phyloP scores from a whole-genome alignment of 2,888 invertebrate genomes.

The Halictus ligatus region DNA sequence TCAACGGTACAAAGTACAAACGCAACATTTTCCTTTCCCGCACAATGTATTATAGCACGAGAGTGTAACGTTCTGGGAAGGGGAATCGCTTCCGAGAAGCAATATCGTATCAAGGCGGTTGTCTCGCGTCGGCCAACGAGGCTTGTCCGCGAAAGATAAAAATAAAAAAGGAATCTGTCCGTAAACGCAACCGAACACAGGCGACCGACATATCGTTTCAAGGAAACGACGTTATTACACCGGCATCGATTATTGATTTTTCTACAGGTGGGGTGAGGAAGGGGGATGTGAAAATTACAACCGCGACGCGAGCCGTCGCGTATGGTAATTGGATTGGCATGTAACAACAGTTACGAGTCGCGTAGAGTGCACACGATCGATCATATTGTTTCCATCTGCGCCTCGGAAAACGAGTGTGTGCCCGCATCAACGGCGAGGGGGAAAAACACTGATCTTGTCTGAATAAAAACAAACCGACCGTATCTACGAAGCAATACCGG shows the following conservation, averaged over 20 bases:
- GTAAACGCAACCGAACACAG: conserved; percentile 29
- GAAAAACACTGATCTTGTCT: conserved; percentile 3
- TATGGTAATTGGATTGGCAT: conserved; percentile 31
- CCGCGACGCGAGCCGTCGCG: conserved; percentile 19
- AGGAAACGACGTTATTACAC: conserved; percentile 42
- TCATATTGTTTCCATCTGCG: not conserved
- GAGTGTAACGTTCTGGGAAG: conserved; percentile 29
- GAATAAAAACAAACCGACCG: conserved; percentile 21
- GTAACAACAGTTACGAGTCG: conserved; percentile 9
- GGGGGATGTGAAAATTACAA: conserved; percentile 42
- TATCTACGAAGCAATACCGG: not conserved
- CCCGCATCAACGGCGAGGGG: not conserved
- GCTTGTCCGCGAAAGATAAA: conserved; percentile 30
- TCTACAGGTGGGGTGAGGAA: not conserved
- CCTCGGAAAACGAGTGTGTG: not conserved
- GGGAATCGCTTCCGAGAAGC: conserved; percentile 62
- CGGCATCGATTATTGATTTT: conserved; percentile 56
- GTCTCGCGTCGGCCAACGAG: not conserved
- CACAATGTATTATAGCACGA: conserved; percentile 1
- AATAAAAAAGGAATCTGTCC: conserved; percentile 29
- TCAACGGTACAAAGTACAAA: conserved; percentile 26
- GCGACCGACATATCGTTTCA: conserved; percentile 41
- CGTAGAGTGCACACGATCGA: conserved; percentile 12
- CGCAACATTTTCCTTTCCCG: conserved; percentile 26
- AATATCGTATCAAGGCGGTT: conserved; percentile 26